A percentile compares a stretch with the other conserved stretches of the same genome.
Conservation (phyloP, 2,797 vertebrate genomes). For the Sebastes aleutianus region DNA sequence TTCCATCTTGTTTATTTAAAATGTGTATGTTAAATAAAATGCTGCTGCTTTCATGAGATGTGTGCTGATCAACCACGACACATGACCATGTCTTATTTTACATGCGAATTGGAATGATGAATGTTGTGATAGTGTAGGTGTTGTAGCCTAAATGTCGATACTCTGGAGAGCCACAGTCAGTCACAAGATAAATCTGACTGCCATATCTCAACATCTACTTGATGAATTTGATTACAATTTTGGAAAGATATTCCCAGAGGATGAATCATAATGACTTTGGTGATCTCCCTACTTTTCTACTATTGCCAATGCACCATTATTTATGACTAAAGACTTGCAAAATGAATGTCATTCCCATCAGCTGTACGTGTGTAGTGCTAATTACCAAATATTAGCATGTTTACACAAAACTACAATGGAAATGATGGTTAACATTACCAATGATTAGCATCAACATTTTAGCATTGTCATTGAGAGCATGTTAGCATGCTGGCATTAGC, state of each 20-base stretch:
- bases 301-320: background rate
- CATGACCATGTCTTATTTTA: background rate
- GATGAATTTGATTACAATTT: background rate
- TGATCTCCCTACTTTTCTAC: background rate
- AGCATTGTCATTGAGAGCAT: background rate
- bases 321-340: background rate
- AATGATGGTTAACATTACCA: background rate
- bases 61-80: background rate
- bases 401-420: accelerated
- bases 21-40: background rate
- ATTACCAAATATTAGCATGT: background rate
- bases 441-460: background rate
- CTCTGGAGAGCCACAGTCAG: background rate
- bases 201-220: background rate
- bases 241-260: background rate
- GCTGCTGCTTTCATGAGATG: background rate
- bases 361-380: background rate
- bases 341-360: background rate
- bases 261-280: background rate
- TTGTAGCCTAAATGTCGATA: background rate
- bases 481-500: background rate
- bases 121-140: background rate
- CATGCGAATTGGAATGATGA: background rate
- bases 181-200: background rate
- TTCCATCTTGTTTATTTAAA: background rate